Evolutionary conservation across 2,888 invertebrate species (phyloP), one percentile per base, ranked within the genome.

Genomic region (Ischnura elegans): DNA sequence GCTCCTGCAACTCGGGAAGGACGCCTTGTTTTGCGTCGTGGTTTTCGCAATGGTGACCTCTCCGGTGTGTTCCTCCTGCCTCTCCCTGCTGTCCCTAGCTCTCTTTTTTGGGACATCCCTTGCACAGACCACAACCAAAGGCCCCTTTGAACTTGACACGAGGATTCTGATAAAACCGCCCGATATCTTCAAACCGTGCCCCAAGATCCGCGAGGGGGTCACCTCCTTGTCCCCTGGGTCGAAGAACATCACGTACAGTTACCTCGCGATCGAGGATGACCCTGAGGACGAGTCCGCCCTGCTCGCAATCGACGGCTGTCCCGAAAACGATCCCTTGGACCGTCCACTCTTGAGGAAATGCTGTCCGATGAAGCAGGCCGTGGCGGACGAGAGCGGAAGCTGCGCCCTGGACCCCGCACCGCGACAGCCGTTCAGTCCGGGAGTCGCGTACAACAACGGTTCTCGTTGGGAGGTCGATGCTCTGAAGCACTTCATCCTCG

Each of bases 41-140:
- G 76, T 76, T 76, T 76, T 25, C 76, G 13, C 76, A 76, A 76
- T 76, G 76, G 76, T 36, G 76, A n/a, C 36, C 76, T 16, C 76
- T 13, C 5, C n/a, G 76, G 25, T n/a, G 36, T 36, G 36, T 36
- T 13, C 76, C 25, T 76, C 36, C 36, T 16, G 29, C 76, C 19
- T 51, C 13, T 10, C 76, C 76, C 16, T 13, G 29, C 76, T 76
- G 76, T 10, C 76, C 76, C 29, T 76, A 10, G 29, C 36, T 36
- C 76, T 36, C 76, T 76, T 76, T 36, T 29, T 6, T 0, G 29
- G 29, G 16, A 36, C 29, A 36, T 36, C 76, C 36, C 36, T 29
- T 0, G 29, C 10, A 36, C 61, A 61, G n/a, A 61, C 5, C n/a
- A n/a, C n/a, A n/a, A 61, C 25, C 61, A 6, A 6, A 21, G 36